Base-by-base conservation (phyloP, 2,888 invertebrate genomes). In the Microctonus aethiopoides region DNA sequence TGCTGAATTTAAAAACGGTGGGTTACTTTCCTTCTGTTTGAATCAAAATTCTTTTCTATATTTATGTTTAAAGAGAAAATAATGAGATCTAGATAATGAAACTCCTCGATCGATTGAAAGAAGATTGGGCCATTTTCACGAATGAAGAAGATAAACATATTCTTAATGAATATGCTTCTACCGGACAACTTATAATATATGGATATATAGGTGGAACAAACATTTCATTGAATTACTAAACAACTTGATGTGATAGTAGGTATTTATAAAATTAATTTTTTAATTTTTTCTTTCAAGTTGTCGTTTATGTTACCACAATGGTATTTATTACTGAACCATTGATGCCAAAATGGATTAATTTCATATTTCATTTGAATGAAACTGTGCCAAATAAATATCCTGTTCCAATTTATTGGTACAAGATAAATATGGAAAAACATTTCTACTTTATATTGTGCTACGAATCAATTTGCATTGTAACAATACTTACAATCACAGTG, bases 371-470 rank as follows among this genome's bases (percentile, higher is more conserved):
- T 16, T 56, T 54, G 0, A 65, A 65, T 16, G 20, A 62, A 29
- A 68, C 54, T 7, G 11, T 56, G 7, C 39, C 54, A 26, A 10
- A 16, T 20, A 41, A 34, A 56, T 68, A 61, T 16, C 22, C 62
- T 4, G 29, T 56, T 7, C 68, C 62, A 22, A 54, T 62, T 29
- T 22, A 68, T 13, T 68, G 52, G 26, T 20, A 36, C 4, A n/a
- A 26, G 11, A 54, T 62, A 39, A 56, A 68, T 32, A 32, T 16
- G 52, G 56, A 62, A n/a, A 39, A 62, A 16, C 52, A 68, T 36
- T 68, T 62, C 56, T 39, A 22, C 24, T 1, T 20, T 10, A 16
- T 62, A 9, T 16, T 29, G 0, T 7, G 9, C 13, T 16, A 52
- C 13, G 54, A 36, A 13, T 16, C 13, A 16, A 7, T 68, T 26